A percentile compares a stretch with the other conserved stretches of the same genome.
phyloP scores from a whole-genome alignment of 2,113 vertebrate genomes.

The Calyptomena viridis region DNA sequence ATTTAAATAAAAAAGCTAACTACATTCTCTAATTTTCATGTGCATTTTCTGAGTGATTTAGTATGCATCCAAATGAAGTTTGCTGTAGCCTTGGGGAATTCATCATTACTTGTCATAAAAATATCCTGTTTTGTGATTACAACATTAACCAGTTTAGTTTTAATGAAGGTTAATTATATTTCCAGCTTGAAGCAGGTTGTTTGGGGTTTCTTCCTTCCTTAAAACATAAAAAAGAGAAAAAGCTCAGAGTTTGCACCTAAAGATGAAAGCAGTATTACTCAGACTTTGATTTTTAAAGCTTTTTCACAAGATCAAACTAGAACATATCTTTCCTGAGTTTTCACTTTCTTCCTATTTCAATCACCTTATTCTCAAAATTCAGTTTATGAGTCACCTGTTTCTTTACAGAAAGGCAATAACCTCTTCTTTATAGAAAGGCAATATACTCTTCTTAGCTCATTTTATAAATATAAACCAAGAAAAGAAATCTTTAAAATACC shows the following conservation, averaged over 20 bases:
- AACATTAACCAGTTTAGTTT: neutral
- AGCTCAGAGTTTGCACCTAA: neutral
- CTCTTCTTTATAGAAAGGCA: neutral
- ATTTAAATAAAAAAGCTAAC: neutral
- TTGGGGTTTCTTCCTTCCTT: neutral
- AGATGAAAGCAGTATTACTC: conserved; percentile 31
- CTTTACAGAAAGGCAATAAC: neutral
- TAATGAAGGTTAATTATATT: neutral
- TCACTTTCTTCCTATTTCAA: neutral
- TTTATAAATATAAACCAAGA: neutral
- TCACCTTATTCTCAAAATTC: conserved; percentile 17
- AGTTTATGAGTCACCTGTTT: neutral
- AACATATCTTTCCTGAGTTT: neutral
- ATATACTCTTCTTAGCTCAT: neutral
- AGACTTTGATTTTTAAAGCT: conserved; percentile 13
- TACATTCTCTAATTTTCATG: neutral
- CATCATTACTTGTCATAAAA: neutral
- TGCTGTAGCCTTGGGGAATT: neutral
- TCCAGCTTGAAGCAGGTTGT: neutral
- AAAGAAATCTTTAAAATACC: neutral
- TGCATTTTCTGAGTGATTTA: neutral
- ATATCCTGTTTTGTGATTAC: neutral
- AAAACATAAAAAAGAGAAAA: neutral
- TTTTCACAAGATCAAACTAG: neutral
- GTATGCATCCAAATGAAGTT: neutral